Evolutionary conservation across 2,888 invertebrate species (phyloP).

Genomic region (Uloborus plumipes): DNA sequence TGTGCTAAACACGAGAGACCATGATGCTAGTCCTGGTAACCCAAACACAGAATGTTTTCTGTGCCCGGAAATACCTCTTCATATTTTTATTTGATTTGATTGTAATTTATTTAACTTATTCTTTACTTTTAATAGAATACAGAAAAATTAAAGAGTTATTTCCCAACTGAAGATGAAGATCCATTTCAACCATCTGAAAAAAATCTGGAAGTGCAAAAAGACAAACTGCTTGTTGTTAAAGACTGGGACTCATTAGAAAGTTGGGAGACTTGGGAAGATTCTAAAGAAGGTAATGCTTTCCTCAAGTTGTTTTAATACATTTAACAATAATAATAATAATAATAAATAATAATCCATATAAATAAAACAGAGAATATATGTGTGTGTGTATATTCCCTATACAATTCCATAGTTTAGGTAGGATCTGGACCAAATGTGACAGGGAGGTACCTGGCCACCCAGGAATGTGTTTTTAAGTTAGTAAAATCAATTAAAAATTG

Average conservation of each 20-base stretch:
- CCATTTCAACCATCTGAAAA: constrained; percentile 31
- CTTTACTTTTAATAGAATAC: constrained; percentile 28
- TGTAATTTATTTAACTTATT: not conserved
- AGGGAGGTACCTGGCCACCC: too few relatives aligned
- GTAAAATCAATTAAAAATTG: too few relatives aligned
- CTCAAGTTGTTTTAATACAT: not conserved
- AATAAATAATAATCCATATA: too few relatives aligned
- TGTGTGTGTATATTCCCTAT: too few relatives aligned
- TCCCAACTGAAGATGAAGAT: constrained; percentile 41
- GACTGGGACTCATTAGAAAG: constrained; percentile 45
- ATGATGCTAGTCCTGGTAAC: not conserved
- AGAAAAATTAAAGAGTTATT: constrained; percentile 33
- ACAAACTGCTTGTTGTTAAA: not conserved
- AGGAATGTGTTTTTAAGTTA: too few relatives aligned
- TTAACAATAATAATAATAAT: not conserved
- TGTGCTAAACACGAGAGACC: too few relatives aligned
- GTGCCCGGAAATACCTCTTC: too few relatives aligned
- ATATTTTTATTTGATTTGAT: not conserved
- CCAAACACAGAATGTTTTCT: constrained; percentile 36
- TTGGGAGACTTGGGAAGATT: constrained; percentile 48
- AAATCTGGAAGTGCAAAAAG: not conserved
- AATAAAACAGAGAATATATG: too few relatives aligned
- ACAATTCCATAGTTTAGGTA: too few relatives aligned
- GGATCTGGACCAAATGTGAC: too few relatives aligned
- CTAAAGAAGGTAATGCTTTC: not conserved